Base-by-base conservation (phyloP, 2,797 vertebrate species). In the Lepus townsendii region DNA sequence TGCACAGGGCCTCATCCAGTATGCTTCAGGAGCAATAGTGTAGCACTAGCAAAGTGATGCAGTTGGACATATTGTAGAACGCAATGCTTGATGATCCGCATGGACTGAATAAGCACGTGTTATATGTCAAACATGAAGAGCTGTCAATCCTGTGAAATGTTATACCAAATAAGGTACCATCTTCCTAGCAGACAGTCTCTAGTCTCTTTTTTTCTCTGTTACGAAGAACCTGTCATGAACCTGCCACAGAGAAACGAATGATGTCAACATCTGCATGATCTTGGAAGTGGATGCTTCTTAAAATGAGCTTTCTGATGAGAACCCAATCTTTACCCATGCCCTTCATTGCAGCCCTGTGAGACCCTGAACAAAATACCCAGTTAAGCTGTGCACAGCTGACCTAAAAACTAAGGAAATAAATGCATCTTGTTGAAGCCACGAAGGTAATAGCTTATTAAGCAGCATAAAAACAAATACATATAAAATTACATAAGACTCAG, bases 201-300 rank as follows among this genome's bases (percentile, higher is more conserved):
- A 60, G 68, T 83, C 11, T 50, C 35, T 63, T n/a, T 87, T 76
- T 62, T 35, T 76, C 13, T 91, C 38, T 66, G 6, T 85, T n/a
- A 13, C 32, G 57, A 93, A 89, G 75, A 95, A 85, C 30, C 35
- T 88, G 30, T 82, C 27, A 38, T 80, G 73, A 84, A 24, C 78
- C 30, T 52, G 26, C 76, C 11, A 26, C 1, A 63, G 12, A 93
- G 27, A 79, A 91, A 57, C 68, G 11, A 69, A 50, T 91, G 89
- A 26, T 91, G 32, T 42, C 12, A 83, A 76, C 27, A 83, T 72
- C 9, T 5, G 5, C 57, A 32, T 80, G 17, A 71, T 47, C 60
- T 75, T 94, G 47, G 50, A 93, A 57, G 20, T 38, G 0, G 2
- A 68, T 86, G 22, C 60, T 95, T 93, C 3, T 47, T 22, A 3